Evolutionary conservation across 92 coral and sea anemone genomes (phyloP), one percentile per base, ranked within the genome.

Genomic region (Palythoa heliodiscus): DNA sequence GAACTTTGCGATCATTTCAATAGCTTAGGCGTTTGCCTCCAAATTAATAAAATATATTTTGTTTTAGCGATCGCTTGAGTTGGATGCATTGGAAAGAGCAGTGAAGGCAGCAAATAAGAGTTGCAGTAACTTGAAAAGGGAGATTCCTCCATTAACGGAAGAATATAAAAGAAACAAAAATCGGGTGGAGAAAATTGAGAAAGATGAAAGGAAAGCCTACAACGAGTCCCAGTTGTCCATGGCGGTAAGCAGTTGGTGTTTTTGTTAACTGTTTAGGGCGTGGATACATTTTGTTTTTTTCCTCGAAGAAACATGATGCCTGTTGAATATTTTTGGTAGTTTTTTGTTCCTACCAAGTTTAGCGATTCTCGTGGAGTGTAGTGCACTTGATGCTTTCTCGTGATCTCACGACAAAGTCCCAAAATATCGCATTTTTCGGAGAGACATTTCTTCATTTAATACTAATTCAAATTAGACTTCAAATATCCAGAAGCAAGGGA

Each of bases 51-150:
- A 67, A 23, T 7, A 63, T 19, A 35, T 73, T 2, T 53, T 15
- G 37, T 64, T 50, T 54, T 75, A 94, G 98, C 89, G 92, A 37
- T 82, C 75, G 10, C 89, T 85, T 8, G 77, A 52, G 11, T 78
- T 94, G 13, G 98, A 92, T 43, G 88, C 83, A 0, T 83, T 94
- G 37, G 98, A 94, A 90, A 82, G 64, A 69, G 91, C 82, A 13
- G 87, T 94, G 20, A 88, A 75, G 47, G 78, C 57, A 24, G 98
- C 98, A 4, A 84, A 75, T 3, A 81, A 68, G 64, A 89, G 86
- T 13, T 91, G 92, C 15, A 87, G 75, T 71, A 87, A 86, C 37
- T 81, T 93, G 89, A 83, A 83, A 25, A 73, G 55, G 67, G 88
- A 82, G 71, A 84, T 92, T 50, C 95, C 91, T 0, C 70, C 93